Percentiles rank a stretch among this genome's conserved stretches.
Evolutionary conservation across 2,113 vertebrate genomes (phyloP).

Genomic region (Vombatus ursinus): DNA sequence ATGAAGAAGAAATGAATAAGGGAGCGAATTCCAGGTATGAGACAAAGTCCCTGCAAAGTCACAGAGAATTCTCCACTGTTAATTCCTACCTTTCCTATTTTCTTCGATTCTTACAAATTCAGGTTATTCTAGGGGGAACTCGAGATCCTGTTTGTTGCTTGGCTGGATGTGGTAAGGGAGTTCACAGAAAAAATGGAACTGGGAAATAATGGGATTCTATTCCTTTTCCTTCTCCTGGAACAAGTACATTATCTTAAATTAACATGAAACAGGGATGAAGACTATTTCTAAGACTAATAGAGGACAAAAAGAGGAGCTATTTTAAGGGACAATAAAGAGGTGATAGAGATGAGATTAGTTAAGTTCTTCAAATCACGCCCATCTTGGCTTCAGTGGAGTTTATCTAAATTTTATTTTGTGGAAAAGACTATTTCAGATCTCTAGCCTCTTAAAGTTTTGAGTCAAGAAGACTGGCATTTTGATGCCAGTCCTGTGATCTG

Average conservation of each 20-base stretch:
- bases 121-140: background rate
- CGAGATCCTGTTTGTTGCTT: background rate
- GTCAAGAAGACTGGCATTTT: background rate
- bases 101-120: slow-evolving; percentile 29
- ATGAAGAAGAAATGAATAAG: background rate
- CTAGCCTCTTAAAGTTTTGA: background rate
- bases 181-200: background rate
- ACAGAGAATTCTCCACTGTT: slow-evolving; percentile 49
- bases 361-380: background rate
- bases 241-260: background rate
- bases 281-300: background rate
- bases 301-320: background rate
- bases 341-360: background rate
- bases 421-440: background rate
- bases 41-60: background rate
- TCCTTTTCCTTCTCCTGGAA: slow-evolving; percentile 28
- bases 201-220: background rate
- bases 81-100: slow-evolving; percentile 60
- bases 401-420: slow-evolving; percentile 21
- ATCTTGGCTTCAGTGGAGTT: background rate
- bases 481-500: background rate
- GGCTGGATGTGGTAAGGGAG: background rate
- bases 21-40: background rate
- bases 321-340: background rate
- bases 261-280: background rate